phyloP scores from a whole-genome alignment of 2,888 invertebrate genomes.

The Mesochorus sp. region DNA sequence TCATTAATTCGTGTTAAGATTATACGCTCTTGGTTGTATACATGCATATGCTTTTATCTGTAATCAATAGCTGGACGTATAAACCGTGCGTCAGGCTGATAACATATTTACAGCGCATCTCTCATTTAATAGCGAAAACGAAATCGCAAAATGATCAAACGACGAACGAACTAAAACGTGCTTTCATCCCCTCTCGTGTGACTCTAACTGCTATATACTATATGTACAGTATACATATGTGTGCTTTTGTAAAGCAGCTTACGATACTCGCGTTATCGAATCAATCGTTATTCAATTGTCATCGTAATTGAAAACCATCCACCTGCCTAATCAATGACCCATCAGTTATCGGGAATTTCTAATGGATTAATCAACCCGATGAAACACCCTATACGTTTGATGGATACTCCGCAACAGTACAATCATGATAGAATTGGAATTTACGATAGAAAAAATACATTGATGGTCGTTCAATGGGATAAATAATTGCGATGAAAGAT shows the following conservation, averaged over 20 bases:
- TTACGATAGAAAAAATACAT: neutral
- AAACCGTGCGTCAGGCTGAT: neutral
- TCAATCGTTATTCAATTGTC: conserved; percentile 38
- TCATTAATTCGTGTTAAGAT: neutral
- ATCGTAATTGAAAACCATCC: neutral
- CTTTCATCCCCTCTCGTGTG: neutral
- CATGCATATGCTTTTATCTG: conserved; percentile 12
- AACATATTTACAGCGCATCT: conserved; percentile 25
- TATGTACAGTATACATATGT: neutral
- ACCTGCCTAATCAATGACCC: conserved; percentile 9
- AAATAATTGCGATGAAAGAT: neutral
- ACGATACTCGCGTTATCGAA: neutral
- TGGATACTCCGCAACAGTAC: neutral
- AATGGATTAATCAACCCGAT: conserved; percentile 23
- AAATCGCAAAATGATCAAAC: conserved; percentile 6
- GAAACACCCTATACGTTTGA: neutral
- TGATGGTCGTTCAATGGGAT: neutral
- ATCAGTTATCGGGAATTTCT: conserved; percentile 14
- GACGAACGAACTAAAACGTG: neutral
- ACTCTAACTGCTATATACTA: neutral
- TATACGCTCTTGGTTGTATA: neutral
- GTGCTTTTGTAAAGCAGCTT: conserved; percentile 7
- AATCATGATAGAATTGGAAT: neutral
- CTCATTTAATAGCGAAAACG: conserved; percentile 8
- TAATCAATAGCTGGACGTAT: conserved; percentile 22